phyloP scores from a whole-genome alignment of 1,140 invertebrate genomes.

The Kradibia gibbosae region DNA sequence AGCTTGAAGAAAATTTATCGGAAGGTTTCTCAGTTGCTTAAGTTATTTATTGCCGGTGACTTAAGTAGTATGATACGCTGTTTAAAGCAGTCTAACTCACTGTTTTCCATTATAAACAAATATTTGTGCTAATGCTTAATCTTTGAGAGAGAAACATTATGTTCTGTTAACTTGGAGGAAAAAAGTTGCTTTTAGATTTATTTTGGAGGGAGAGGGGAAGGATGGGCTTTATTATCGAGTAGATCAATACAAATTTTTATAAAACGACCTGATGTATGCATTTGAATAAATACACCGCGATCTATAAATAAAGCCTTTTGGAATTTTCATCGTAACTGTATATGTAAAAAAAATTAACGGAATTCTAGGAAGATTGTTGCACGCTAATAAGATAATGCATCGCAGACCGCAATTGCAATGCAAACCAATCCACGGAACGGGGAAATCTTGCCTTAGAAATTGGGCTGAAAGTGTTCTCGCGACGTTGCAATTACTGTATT shows the following conservation, averaged over 20 bases:
- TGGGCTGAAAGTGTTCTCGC: background rate
- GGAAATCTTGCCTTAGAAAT: background rate
- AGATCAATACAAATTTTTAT: background rate
- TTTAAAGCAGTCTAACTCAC: background rate
- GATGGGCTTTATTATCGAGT: background rate
- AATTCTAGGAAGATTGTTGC: no score
- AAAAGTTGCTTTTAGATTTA: background rate
- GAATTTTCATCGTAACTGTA: background rate
- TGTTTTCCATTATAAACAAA: background rate
- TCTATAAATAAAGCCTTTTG: background rate
- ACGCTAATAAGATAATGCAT: no score
- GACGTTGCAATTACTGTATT: background rate
- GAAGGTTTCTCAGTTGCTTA: background rate
- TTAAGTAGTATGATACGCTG: background rate
- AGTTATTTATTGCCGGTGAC: background rate
- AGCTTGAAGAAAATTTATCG: conserved; percentile 6
- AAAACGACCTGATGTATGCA: background rate
- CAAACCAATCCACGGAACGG: no score
- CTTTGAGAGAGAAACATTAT: background rate
- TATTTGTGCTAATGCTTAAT: conserved; percentile 12
- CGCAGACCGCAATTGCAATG: no score
- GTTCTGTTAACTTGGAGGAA: conserved; percentile 3
- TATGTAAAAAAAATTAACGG: no score
- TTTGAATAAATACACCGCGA: background rate
- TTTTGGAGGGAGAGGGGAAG: no score